Evolutionary conservation across 2,113 vertebrate genomes (phyloP), one percentile per base, ranked within the genome.

Genomic region (Lasiurus cinereus): DNA sequence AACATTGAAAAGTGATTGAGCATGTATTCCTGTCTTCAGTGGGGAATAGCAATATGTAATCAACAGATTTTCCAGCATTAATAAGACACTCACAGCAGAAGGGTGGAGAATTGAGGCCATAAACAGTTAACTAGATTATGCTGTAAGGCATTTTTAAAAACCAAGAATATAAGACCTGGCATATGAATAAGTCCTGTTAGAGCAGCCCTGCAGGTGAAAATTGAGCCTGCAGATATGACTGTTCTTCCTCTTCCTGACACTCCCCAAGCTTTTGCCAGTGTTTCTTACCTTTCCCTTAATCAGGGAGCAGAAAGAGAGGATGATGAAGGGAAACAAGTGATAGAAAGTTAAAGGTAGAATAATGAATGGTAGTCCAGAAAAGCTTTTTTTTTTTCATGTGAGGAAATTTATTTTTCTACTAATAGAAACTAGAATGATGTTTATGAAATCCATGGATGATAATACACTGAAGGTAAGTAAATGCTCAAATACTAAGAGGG

Each of bases 81-180:
- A 13, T 66, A 97, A 95, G 84, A 59, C 52, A 91, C 74, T 77
- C 80, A 91, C 43, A 83, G 48, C 0, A 69, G 66, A 14, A 18
- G 74, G 18, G 16, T 15, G 36, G 67, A n/a, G 62, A 48, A 29
- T 88, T 22, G 36, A 62, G 80, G 66, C 46, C 88, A 92, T 76
- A 83, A 92, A 92, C 31, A 91, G 74, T 91, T 95, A 77, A 64
- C 56, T 96, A 43, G 67, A 86, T 36, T 93, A 54, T 85, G 62
- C 59, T 66, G 16, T 78, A 64, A 95, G 70, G 59, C 11, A 89
- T n/a, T 89, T 97, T 96, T 94, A 82, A 94, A 96, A 72, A 64
- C 46, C 46, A 92, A 93, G 83, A 79, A 80, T 27, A 72, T 83
- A 83, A 94, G 64, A 54, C 2, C 48, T 87, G 39, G 33, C 29